Evolutionary conservation across 2,888 invertebrate species (phyloP), one percentile per base, ranked within the genome.

Genomic region (Oligia fasciuncula): DNA sequence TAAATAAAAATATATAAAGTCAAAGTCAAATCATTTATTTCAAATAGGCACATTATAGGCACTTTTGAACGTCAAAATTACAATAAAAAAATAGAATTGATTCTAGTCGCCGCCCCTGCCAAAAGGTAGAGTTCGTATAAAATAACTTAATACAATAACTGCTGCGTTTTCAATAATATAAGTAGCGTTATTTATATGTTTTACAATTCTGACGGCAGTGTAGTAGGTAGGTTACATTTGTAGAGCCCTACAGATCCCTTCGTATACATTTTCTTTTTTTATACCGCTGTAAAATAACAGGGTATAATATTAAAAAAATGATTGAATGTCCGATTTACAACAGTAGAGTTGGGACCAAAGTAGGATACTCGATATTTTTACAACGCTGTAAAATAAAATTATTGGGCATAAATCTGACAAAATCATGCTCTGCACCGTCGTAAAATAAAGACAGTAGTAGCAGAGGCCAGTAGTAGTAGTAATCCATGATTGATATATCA

Each of bases 321-420:
- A 85, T 87, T 84, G 87, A 87, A 85, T 87, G 73, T 75, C 69
- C 51, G 51, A 62, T 69, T 65, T 29, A 57, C 35, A 67, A 40
- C 67, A 35, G 67, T 49, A 66, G n/a, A 65, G 29, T 62, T 29
- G 40, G 70, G 51, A 57, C 63, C 46, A 35, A 69, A 81, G 54
- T 66, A 66, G 73, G 81, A 70, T 66, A 73, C 69, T 69, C 77
- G 60, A 75, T 46, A 73, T 69, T 83, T 87, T 88, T 87, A 87
- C 78, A 75, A 67, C 77, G 75, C 66, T 76, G 65, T 89, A 88
- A 89, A 89, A 83, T 73, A 71, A 85, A 85, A 77, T 73, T 65
- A 77, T 80, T 65, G 46, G 80, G 65, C 77, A 85, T 86, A 85
- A 79, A 86, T 73, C 79, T 35, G 66, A 84, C 68, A 81, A 81